Evolutionary conservation across 2,888 invertebrate species (phyloP), one percentile per base, ranked within the genome.

Genomic region (Globia sparganii): DNA sequence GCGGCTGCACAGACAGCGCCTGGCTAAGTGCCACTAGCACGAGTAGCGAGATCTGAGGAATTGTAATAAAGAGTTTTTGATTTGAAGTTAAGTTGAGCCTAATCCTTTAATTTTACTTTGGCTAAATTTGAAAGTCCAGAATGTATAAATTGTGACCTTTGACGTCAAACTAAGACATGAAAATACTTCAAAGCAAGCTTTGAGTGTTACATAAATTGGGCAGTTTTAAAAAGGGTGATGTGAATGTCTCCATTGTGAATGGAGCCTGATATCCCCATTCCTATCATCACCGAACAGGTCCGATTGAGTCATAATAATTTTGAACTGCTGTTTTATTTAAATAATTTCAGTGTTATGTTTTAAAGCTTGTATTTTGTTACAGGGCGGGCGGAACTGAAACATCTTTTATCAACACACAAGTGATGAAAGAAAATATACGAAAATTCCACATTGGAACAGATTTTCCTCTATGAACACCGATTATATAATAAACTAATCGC

Each of bases 1-100:
- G 25, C 9, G 70, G n/a, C 31, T 28, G 37, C 31, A 28, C 53
- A 40, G 79, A 56, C 61, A 88, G 90, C 49, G 92, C 93, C 0
- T 91, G 90, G 80, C 90, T 85, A 31, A 91, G 81, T 3, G 92
- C 93, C 80, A 87, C 91, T 68, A 94, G 87, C 80, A 95, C 80
- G 4, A 94, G 80, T 59, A 94, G 78, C 58, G 86, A 81, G 72
- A 93, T 89, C 95, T 95, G 87, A 37, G 77, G 59, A 62, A 59
- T 25, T 56, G 4, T 53, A 34, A 65, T 56, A n/a, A 76, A 31
- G 43, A 58, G 28, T 43, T 56, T 67, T 56, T 75, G 1, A 76
- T 31, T 56, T 46, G n/a, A 34, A 25, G 18, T 53, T 43, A 28
- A 25, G 4, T 71, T 49, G 8, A 72, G 28, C 11, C 25, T 34